Base-by-base conservation (phyloP, 2,113 vertebrate species). In the Brachypodius melanocephalos region DNA sequence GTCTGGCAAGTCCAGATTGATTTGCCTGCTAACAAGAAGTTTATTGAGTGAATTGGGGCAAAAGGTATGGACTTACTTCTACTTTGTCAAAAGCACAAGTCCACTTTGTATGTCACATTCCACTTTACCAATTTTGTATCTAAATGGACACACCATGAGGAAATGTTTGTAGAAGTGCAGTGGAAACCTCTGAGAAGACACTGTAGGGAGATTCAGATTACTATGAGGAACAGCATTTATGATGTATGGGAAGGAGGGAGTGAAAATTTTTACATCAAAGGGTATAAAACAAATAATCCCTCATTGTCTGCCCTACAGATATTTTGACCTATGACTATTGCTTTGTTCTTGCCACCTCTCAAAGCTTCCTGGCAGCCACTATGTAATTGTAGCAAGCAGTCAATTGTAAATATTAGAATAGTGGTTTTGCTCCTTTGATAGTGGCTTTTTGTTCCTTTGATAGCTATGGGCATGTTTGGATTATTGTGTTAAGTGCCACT, bases 91-190 rank as follows among this genome's bases (percentile, higher is more conserved):
- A 75, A 65, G 61, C 77, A 48, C 46, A 66, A 66, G 29, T 34
- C 85, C 32, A 46, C 71, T 95, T 93, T 93, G 29, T 81, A 55
- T 61, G 74, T 75, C 73, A 45, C 43, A 17, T 89, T 95, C 61
- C 51, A 42, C 62, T 96, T 93, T 46, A 76, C n/a, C 69, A 78
- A 48, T 95, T 95, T 95, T 15, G 2, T 95, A 91, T 59, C 61
- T 55, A 74, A 61, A 48, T 38, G n/a, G 52, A 45, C 32, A 29
- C 17, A 58, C 46, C 3, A 11, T 0, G 3, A 89, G 12, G 38
- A 81, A 81, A 55, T 11, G 10, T 86, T 67, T 40, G 18, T 42
- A 65, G 49, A 45, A 75, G 31, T 1, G 0, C 40, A 29, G 31
- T 34, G 12, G 45, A 71, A 48, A 25, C 34, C 45, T 67, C 52